Base-by-base conservation (phyloP, 1,140 invertebrate species). In the Drosophila mauritiana region DNA sequence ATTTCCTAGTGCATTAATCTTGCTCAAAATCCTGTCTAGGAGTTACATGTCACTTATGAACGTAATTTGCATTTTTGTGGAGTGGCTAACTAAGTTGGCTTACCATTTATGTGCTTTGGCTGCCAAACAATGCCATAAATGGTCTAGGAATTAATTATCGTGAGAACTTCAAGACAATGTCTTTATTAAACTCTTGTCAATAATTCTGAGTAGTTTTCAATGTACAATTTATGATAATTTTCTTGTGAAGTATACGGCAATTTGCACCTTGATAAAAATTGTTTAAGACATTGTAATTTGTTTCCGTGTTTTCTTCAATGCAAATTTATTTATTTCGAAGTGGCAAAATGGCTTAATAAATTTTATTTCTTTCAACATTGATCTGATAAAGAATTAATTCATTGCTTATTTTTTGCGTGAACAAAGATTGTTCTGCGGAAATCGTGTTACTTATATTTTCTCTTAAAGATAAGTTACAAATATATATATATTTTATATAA, bases 1-100 rank as follows among this genome's bases (percentile, higher is more conserved):
- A 88, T 62, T 86, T 86, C 82, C 82, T 86, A 67, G 82, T 59
- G 80, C 78, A 88, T 85, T 78, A 72, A 75, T 85, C 82, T 82
- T 85, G 79, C 64, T 86, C 69, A 79, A 80, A 59, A 67, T 70
- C 63, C 49, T 69, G 63, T 69, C 64, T 36, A 40, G 64, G 64
- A 70, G 64, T 70, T 48, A 17, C 52, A 43, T 68, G 64, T 68
- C 43, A 69, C 64, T 49, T 37, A 25, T 70, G 43, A 51, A 56
- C 36, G 51, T 13, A 70, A 70, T 70, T 70, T 70, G 67, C 67
- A 70, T 70, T 70, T 39, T 70, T 48, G 31, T 25, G 52, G 17
- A 25, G 67, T 42, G 36, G 25, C 64, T 31, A 56, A 48, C 64
- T 40, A 48, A 37, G 34, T 46, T 15, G 34, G 31, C 63, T 55